Evolutionary conservation across 2,113 vertebrate species (phyloP).

Genomic region (Clarias gariepinus): DNA sequence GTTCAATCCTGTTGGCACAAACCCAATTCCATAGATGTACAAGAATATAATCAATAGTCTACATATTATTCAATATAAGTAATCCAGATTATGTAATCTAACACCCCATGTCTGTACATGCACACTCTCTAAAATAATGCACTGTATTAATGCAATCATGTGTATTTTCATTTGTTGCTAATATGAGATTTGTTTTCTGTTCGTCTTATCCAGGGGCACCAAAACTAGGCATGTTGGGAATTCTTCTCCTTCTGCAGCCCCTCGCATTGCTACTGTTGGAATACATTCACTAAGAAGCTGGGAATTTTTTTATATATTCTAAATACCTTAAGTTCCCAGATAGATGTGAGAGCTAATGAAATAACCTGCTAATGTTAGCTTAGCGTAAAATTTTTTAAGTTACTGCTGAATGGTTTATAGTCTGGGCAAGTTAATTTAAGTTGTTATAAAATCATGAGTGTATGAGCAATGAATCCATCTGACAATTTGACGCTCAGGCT

Average conservation of each 20-base stretch:
- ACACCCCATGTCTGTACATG: background rate
- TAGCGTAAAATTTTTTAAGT: background rate
- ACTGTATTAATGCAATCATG: background rate
- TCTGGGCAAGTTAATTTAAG: background rate
- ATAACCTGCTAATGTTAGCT: background rate
- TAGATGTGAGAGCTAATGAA: background rate
- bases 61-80: too few species aligned
- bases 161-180: background rate
- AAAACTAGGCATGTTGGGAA: constrained; percentile 52
- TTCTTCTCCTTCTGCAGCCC: constrained; percentile 56
- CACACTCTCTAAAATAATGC: background rate
- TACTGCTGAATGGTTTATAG: background rate
- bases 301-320: too few species aligned
- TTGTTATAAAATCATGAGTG: background rate
- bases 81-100: background rate
- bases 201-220: constrained; percentile 58
- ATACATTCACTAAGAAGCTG: constrained; percentile 56
- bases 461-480: too few species aligned
- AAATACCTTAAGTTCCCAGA: background rate
- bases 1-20: too few species aligned
- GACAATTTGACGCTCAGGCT: background rate
- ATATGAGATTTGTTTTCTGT: background rate
- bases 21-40: too few species aligned
- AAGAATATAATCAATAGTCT: too few species aligned
- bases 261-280: constrained; percentile 60